Conservation (phyloP, 1,140 invertebrate genomes). For the Polypedilum pembai region DNA sequence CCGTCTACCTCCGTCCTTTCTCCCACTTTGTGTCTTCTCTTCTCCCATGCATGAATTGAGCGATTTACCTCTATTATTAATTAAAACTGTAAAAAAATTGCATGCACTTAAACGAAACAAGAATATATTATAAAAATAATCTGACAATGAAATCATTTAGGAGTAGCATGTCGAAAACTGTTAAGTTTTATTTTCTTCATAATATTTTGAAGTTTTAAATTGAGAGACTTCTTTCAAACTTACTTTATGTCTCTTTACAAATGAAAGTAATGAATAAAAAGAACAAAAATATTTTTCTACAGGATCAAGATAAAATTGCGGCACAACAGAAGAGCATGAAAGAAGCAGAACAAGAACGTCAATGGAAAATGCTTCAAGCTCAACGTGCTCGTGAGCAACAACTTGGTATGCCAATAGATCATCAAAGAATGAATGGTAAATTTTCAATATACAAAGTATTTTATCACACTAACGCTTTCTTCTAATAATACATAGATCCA, state of each 20-base stretch:
- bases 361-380: conserved; percentile 81
- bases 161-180: background rate
- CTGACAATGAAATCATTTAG: background rate
- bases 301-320: conserved; percentile 63
- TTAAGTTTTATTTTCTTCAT: conserved; percentile 21
- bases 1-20: too few species aligned
- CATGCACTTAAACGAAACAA: conserved; percentile 4
- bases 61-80: background rate
- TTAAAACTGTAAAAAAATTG: background rate
- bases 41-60: conserved; percentile 1
- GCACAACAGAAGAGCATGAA: conserved; percentile 56
- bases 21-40: too few species aligned
- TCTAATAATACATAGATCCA: conserved; percentile 1
- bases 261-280: too few species aligned
- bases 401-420: conserved; percentile 33
- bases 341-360: conserved; percentile 74
- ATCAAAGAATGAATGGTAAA: conserved; percentile 29
- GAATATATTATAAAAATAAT: too few species aligned
- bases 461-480: background rate
- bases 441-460: background rate
- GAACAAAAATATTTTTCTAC: conserved; percentile 31
- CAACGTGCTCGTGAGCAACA: conserved; percentile 70
- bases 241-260: background rate
- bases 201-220: conserved; percentile 3
- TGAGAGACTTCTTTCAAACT: background rate